Conservation (phyloP, 2,888 invertebrate species). For the Tiliacea citrago region DNA sequence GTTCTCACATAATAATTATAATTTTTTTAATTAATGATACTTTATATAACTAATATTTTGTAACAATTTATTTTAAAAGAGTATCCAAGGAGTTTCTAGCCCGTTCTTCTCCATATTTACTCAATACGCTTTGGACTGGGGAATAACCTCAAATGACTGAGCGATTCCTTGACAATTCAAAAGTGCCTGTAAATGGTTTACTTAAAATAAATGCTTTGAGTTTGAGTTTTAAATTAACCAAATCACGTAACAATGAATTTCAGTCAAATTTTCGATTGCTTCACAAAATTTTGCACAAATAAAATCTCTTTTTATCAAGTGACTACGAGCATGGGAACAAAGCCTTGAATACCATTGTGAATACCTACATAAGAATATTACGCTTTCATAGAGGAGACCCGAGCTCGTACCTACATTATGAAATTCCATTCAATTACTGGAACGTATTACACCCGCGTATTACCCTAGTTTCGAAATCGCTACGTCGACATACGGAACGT, state of each 20-base stretch:
- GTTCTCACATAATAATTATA: too few species aligned
- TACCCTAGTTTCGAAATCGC: constrained; percentile 56
- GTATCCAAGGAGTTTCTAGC: too few species aligned
- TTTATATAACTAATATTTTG: too few species aligned
- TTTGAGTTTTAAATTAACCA: background rate
- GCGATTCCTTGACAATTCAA: too few species aligned
- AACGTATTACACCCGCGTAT: constrained; percentile 59
- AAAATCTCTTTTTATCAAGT: constrained; percentile 37
- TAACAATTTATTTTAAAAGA: too few species aligned
- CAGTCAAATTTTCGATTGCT: background rate
- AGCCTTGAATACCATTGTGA: too few species aligned
- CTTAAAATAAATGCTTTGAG: too few species aligned
- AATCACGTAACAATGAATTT: constrained; percentile 10
- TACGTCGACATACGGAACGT: constrained; percentile 51
- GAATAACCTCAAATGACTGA: too few species aligned
- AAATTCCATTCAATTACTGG: constrained; percentile 61
- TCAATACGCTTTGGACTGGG: too few species aligned
- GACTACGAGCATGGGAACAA: constrained; percentile 34
- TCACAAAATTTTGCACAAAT: background rate
- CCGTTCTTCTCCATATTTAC: too few species aligned
- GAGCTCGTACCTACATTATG: constrained; percentile 55
- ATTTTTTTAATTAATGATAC: too few species aligned
- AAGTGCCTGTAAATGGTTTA: too few species aligned
- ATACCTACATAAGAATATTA: constrained; percentile 33
- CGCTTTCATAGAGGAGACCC: constrained; percentile 34